Evolutionary conservation across 2,888 invertebrate species (phyloP).

Genomic region (Andrena trimmerana): DNA sequence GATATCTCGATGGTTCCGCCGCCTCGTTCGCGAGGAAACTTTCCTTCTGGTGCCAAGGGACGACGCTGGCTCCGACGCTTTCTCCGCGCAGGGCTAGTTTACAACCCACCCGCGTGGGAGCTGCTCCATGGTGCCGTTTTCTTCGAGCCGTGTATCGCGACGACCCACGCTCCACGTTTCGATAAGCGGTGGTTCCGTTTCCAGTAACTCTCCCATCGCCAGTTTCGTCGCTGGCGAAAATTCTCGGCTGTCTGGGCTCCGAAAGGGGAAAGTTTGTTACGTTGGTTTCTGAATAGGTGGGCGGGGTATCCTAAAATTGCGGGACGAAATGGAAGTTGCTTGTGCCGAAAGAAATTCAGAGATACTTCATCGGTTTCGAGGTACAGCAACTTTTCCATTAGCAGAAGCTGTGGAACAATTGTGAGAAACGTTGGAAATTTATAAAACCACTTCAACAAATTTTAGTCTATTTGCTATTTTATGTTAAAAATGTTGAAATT

Average conservation of each 20-base stretch:
- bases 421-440: too few relatives aligned
- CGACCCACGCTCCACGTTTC: not conserved
- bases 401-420: too few relatives aligned
- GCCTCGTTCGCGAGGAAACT: conserved; percentile 23
- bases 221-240: not conserved
- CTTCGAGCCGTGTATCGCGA: not conserved
- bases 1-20: conserved; percentile 32
- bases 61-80: conserved; percentile 19
- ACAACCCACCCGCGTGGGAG: not conserved
- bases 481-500: too few relatives aligned
- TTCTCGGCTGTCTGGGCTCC: not conserved
- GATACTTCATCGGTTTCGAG: too few relatives aligned
- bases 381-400: too few relatives aligned
- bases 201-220: not conserved
- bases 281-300: not conserved
- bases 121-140: not conserved
- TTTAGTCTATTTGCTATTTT: too few relatives aligned
- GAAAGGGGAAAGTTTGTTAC: not conserved
- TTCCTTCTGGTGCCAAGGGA: conserved; percentile 18
- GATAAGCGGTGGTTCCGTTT: not conserved
- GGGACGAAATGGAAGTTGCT: not conserved
- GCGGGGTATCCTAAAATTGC: not conserved
- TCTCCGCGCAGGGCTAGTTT: conserved; percentile 30
- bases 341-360: too few relatives aligned
- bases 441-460: too few relatives aligned